Conservation (phyloP, 2,113 vertebrate species). For the Donacobius atricapilla region DNA sequence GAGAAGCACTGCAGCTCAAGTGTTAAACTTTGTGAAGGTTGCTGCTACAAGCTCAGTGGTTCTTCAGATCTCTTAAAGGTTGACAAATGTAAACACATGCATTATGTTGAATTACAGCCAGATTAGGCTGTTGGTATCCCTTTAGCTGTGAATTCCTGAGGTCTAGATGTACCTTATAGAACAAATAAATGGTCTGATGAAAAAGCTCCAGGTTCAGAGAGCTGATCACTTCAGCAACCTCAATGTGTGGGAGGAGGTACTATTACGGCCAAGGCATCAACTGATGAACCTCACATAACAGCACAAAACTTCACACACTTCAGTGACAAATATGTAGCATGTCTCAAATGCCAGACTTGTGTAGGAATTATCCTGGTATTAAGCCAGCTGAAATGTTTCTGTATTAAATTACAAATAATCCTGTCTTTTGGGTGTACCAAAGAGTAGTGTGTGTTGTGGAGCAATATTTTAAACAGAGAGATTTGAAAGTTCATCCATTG, state of each 20-base stretch:
- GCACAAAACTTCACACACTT: neutral
- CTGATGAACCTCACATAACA: neutral
- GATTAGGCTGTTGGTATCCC: neutral
- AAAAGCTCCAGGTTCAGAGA: neutral
- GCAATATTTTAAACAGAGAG: neutral
- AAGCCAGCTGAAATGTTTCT: conserved; percentile 47
- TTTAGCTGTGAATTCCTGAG: neutral
- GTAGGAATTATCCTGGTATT: neutral
- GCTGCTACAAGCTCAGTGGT: neutral
- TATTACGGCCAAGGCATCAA: neutral
- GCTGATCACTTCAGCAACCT: neutral
- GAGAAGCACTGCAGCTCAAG: neutral
- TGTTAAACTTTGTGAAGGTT: neutral
- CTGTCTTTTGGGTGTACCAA: neutral
- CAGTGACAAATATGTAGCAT: neutral
- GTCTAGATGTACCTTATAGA: neutral
- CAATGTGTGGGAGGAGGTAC: neutral
- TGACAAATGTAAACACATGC: neutral
- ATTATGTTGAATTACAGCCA: neutral
- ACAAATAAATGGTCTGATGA: neutral
- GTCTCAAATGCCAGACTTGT: conserved; percentile 3
- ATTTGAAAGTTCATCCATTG: neutral
- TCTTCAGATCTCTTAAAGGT: neutral
- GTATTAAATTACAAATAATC: conserved; percentile 51
- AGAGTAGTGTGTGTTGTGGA: neutral